Evolutionary conservation across 1,140 invertebrate genomes (phyloP).

Genomic region (Leptinotarsa defecta): DNA sequence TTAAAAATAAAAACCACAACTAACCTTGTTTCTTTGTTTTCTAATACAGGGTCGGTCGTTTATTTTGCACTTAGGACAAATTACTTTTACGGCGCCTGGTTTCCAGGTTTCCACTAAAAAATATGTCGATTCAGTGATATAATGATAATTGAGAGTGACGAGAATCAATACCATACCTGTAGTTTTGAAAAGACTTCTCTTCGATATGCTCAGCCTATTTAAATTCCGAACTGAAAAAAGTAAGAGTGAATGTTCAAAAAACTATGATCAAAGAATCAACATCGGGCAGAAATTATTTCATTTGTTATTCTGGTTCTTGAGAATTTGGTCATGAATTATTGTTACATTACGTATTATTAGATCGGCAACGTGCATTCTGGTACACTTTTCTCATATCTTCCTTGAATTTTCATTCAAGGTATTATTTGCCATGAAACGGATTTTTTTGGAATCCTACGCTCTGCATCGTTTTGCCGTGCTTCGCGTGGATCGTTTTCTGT

Average conservation of each 20-base stretch:
- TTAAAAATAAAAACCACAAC: neutral
- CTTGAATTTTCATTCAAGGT: too few species aligned
- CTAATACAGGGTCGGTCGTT: slow-evolving; percentile 39
- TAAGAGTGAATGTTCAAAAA: slow-evolving; percentile 6
- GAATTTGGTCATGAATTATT: too few species aligned
- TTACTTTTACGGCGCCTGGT: slow-evolving; percentile 32
- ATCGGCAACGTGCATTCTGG: too few species aligned
- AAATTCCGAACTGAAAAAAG: neutral
- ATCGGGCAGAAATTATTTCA: too few species aligned
- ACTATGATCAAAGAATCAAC: too few species aligned
- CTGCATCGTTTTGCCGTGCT: too few species aligned
- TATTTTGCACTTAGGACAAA: slow-evolving; percentile 36
- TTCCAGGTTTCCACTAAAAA: slow-evolving; percentile 44
- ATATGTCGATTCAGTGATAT: slow-evolving; percentile 1
- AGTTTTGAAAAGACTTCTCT: slow-evolving; percentile 34
- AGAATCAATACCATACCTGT: slow-evolving; percentile 27
- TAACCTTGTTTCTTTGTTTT: slow-evolving; percentile 43
- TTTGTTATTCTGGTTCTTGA: too few species aligned
- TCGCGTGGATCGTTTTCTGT: too few species aligned
- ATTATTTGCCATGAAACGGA: too few species aligned
- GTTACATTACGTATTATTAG: too few species aligned
- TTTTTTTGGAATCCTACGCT: too few species aligned
- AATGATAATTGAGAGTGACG: neutral
- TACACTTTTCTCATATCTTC: too few species aligned
- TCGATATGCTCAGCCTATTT: neutral